phyloP scores from a whole-genome alignment of 2,797 vertebrate species.

The Nasua narica region DNA sequence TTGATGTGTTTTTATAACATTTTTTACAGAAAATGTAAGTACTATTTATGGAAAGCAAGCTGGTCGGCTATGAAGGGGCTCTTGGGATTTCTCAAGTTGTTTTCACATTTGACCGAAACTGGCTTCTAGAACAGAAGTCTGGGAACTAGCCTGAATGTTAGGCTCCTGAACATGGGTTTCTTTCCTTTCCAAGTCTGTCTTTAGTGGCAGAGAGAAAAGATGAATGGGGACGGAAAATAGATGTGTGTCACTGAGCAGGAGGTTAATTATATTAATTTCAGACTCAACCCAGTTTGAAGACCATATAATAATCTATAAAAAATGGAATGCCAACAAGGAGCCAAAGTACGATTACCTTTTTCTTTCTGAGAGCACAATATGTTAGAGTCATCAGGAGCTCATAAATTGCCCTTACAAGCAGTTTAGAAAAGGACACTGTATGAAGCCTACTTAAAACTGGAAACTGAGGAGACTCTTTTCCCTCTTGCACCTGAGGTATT shows the following conservation, averaged over 20 bases:
- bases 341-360: constrained; percentile 48
- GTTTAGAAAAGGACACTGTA: constrained; percentile 41
- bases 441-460: constrained; percentile 45
- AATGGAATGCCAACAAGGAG: constrained; percentile 47
- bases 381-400: constrained; percentile 69
- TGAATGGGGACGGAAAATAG: constrained; percentile 64
- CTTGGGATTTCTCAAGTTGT: constrained; percentile 64
- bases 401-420: constrained; percentile 60
- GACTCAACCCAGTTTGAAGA: constrained; percentile 50
- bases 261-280: constrained; percentile 73
- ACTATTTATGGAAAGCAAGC: constrained; percentile 57
- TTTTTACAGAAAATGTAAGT: constrained; percentile 67
- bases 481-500: constrained; percentile 50
- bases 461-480: constrained; percentile 51
- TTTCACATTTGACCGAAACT: constrained; percentile 62
- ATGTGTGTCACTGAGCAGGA: neutral
- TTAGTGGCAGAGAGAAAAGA: constrained; percentile 29
- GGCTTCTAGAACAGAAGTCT: constrained; percentile 71
- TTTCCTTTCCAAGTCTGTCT: constrained; percentile 64
- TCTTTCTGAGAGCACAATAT: constrained; percentile 60
- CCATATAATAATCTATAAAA: constrained; percentile 69
- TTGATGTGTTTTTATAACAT: constrained; percentile 60
- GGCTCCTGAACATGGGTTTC: constrained; percentile 41
- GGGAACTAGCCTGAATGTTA: constrained; percentile 51
- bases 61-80: constrained; percentile 25